phyloP scores from a whole-genome alignment of 92 coral and sea anemone genomes.

The Pocillopora grandis region DNA sequence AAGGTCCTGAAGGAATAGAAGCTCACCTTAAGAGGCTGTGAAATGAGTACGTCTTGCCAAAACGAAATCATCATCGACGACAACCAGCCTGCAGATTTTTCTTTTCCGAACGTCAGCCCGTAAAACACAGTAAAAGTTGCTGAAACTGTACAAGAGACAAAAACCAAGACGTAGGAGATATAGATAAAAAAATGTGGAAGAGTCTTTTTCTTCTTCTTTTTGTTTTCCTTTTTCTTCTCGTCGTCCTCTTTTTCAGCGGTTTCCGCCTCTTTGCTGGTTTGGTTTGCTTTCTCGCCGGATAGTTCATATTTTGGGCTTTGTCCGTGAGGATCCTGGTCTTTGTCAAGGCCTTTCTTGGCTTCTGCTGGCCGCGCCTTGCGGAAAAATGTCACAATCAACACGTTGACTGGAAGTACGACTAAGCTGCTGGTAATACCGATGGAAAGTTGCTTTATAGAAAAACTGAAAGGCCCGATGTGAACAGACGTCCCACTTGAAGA shows the following conservation, averaged over 20 bases:
- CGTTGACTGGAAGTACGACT: constrained; percentile 90
- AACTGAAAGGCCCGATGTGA: constrained; percentile 90
- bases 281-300: constrained; percentile 32
- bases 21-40: constrained; percentile 86
- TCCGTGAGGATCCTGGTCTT: constrained; percentile 69
- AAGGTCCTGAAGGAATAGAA: no score
- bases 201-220: constrained; percentile 69
- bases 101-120: constrained; percentile 95
- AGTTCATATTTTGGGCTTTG: constrained; percentile 67
- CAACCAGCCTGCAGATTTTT: constrained; percentile 92
- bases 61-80: constrained; percentile 98
- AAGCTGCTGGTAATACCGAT: constrained; percentile 92
- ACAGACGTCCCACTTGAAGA: constrained; percentile 88
- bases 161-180: constrained; percentile 76
- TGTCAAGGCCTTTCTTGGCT: constrained; percentile 44
- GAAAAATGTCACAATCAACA: constrained; percentile 85
- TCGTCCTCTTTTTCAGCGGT: constrained; percentile 45
- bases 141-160: constrained; percentile 78
- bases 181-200: constrained; percentile 78
- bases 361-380: constrained; percentile 83
- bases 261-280: constrained; percentile 60
- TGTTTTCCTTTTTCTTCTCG: constrained; percentile 42
- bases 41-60: constrained; percentile 96
- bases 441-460: constrained; percentile 89
- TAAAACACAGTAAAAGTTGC: constrained; percentile 93